Conservation (phyloP, 2,113 vertebrate genomes). For the Choloepus hoffmanni region DNA sequence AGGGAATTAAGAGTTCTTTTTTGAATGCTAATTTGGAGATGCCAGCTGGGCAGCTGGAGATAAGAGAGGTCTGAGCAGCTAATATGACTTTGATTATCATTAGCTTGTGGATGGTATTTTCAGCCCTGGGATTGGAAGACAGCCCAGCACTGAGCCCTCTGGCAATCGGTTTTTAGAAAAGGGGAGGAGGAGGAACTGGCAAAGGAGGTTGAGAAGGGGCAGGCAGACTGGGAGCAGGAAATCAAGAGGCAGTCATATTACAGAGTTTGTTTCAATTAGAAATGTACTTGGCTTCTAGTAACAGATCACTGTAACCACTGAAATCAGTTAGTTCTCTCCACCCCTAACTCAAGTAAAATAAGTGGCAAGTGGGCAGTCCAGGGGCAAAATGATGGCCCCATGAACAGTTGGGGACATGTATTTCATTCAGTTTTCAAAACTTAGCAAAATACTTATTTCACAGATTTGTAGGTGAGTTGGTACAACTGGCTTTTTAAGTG, state of each 20-base stretch:
- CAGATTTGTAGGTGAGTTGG: no score
- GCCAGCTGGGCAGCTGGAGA: not conserved
- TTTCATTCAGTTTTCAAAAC: no score
- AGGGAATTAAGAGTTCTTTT: not conserved
- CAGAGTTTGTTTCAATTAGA: not conserved
- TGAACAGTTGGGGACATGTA: not conserved
- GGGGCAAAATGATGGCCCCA: not conserved
- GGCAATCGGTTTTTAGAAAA: not conserved
- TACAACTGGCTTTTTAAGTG: no score
- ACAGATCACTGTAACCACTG: not conserved
- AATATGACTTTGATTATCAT: not conserved
- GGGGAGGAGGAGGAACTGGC: not conserved
- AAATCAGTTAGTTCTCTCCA: not conserved
- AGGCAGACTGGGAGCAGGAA: not conserved
- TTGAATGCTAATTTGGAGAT: not conserved
- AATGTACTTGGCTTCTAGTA: conserved; percentile 13
- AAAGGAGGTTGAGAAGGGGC: not conserved
- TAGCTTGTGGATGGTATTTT: not conserved
- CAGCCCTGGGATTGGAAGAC: not conserved
- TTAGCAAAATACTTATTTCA: no score
- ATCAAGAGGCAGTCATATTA: not conserved
- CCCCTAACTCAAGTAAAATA: not conserved
- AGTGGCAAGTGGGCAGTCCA: not conserved
- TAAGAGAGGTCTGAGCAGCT: not conserved
- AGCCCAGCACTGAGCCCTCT: not conserved